Conservation (phyloP, 2,797 vertebrate genomes). For the Lagodon rhomboides region DNA sequence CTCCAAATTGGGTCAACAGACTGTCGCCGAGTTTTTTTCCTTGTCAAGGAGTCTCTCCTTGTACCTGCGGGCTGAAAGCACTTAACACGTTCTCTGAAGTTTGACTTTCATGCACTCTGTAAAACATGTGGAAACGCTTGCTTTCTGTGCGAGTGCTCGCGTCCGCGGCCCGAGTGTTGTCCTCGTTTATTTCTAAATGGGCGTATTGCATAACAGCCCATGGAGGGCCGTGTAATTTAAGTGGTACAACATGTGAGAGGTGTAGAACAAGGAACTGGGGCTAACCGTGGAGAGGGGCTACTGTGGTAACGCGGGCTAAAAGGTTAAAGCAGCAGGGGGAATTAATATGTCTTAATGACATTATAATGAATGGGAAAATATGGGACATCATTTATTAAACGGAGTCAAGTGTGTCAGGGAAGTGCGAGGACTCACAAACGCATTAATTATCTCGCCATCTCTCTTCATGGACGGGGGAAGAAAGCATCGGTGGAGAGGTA, state of each 20-base stretch:
- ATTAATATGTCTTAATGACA: conserved; percentile 89
- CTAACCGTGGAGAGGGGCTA: conserved; percentile 64
- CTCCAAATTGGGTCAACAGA: conserved; percentile 75
- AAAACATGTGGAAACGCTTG: conserved; percentile 58
- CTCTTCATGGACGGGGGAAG: conserved; percentile 69
- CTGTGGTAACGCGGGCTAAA: conserved; percentile 76
- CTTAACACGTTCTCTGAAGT: conserved; percentile 70
- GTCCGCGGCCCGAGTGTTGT: conserved; percentile 56
- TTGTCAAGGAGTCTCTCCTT: conserved; percentile 62
- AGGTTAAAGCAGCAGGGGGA: conserved; percentile 86
- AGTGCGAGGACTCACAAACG: conserved; percentile 82
- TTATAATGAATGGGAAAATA: conserved; percentile 88
- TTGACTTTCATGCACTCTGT: conserved; percentile 72
- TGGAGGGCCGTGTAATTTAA: conserved; percentile 70
- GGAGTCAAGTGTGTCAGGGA: conserved; percentile 86
- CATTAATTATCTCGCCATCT: conserved; percentile 84
- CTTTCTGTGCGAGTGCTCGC: conserved; percentile 35
- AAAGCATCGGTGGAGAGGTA: conserved; percentile 70
- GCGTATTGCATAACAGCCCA: conserved; percentile 71
- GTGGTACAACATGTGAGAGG: conserved; percentile 69
- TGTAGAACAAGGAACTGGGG: conserved; percentile 77
- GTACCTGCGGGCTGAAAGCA: conserved; percentile 73
- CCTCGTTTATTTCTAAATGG: conserved; percentile 76
- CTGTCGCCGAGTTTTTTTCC: conserved; percentile 40
- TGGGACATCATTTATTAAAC: conserved; percentile 87